These are phyloP conservation scores for Sinocyclocheilus rhinocerous DNA, from an alignment of 2,113 vertebrate genomes.

Conservation along the genomic window DNA sequence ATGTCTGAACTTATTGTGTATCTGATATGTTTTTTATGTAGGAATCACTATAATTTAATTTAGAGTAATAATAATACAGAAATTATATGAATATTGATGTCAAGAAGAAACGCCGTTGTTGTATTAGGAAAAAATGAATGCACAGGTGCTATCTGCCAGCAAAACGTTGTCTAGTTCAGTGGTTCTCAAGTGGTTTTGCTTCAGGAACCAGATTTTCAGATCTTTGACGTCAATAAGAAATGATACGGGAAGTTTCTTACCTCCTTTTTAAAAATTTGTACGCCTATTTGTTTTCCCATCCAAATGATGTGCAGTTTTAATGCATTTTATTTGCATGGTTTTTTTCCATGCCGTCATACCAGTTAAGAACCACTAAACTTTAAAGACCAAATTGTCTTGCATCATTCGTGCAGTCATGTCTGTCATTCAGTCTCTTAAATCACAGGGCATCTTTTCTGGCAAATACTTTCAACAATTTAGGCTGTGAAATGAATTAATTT, in stretches of 20 bases:
- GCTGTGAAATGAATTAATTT: not conserved
- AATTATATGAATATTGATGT: not conserved
- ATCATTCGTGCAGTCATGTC: not conserved
- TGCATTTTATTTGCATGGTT: not conserved
- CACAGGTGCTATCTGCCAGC: not conserved
- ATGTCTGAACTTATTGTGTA: slow-evolving; percentile 7
- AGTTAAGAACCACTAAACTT: not conserved
- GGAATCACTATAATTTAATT: not conserved
- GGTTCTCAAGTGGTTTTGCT: not conserved
- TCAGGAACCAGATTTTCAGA: not conserved
- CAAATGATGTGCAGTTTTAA: not conserved
- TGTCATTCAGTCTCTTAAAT: not conserved
- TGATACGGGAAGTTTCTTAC: no score
- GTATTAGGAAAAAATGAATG: not conserved
- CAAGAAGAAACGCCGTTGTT: not conserved
- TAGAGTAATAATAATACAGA: not conserved
- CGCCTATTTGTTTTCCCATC: no score
- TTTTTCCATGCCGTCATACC: not conserved
- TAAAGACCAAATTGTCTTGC: not conserved
- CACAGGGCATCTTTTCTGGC: not conserved
- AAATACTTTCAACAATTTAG: not conserved
- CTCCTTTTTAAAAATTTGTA: not conserved
- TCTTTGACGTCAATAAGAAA: not conserved
- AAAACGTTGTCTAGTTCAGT: not conserved
- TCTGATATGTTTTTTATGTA: not conserved